Evolutionary conservation across 2,113 vertebrate genomes (phyloP), one percentile per base, ranked within the genome.

Genomic region (Zosterops japonicus): DNA sequence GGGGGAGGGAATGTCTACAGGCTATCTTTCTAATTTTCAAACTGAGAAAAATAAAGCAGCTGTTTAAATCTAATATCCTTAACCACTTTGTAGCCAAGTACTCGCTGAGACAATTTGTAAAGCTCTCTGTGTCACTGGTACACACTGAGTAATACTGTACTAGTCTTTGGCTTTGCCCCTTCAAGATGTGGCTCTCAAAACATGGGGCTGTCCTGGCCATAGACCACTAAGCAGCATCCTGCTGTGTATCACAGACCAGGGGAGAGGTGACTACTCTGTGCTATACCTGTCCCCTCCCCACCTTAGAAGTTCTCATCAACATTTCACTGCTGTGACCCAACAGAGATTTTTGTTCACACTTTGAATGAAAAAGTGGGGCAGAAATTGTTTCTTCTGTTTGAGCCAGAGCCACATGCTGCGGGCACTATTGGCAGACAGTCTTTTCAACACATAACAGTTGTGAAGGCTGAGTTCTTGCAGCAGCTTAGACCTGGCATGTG

Each of bases 1-100:
- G 9, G 9, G 13, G 8, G 21, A 71, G 9, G 8, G 18, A 87
- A 17, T 22, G 17, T 53, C 80, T 76, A 46, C 3, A 83, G 59
- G 17, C 47, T 76, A 18, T 36, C 90, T 83, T 93, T 83, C 92
- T 65, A 36, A 81, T 42, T 94, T 81, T 25, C 59, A 70, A 44
- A 64, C 2, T 31, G 22, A 14, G 29, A 33, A 64, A 85, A 92
- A 68, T 17, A 50, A 85, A 89, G 15, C 9, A 33, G 47, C 53
- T 20, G 10, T n/a, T 88, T 80, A 72, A 56, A 69, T n/a, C 12
- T 23, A 80, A 76, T 53, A 35, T 18, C 27, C 11, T 59, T 85
- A 90, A 79, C 24, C 21, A 55, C 27, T 72, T n/a, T 20, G 14
- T 71, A 83, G 33, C 8, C 1, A 1, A 69, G 16, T 39, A 64